A percentile compares a stretch with the other conserved stretches of the same genome.
These are phyloP conservation scores for Ochropleura leucogaster DNA, from an alignment of 2,888 invertebrate species.

Conservation along the genomic window DNA sequence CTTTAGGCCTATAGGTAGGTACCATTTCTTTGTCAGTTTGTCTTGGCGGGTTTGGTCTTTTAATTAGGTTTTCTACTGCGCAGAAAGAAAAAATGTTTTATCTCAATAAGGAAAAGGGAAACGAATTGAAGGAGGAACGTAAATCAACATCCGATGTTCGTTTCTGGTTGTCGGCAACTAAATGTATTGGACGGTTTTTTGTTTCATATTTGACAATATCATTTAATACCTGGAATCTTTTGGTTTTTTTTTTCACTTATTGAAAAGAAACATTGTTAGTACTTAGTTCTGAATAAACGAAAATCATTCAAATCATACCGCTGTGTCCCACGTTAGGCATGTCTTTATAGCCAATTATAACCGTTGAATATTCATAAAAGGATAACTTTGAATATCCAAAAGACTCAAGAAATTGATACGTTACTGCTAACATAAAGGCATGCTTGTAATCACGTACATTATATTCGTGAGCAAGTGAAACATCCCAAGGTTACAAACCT, in stretches of 20 bases:
- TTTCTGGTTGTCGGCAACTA: constrained; percentile 30
- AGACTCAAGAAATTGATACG: constrained; percentile 23
- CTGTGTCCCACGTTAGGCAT: background rate
- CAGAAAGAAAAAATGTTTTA: constrained; percentile 48
- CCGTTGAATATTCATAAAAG: background rate
- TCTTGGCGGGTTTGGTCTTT: constrained; percentile 32
- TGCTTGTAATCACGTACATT: constrained; percentile 28
- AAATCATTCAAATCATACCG: background rate
- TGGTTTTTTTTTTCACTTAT: background rate
- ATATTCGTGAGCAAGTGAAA: constrained; percentile 34
- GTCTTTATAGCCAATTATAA: background rate
- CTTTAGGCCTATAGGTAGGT: background rate
- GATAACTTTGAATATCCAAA: constrained; percentile 15
- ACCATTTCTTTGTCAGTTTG: constrained; percentile 21
- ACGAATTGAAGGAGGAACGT: constrained; percentile 43
- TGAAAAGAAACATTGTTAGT: background rate
- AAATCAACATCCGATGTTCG: constrained; percentile 61
- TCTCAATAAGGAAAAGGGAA: constrained; percentile 58
- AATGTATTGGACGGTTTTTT: constrained; percentile 11
- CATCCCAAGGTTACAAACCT: constrained; percentile 38
- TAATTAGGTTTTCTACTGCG: constrained; percentile 44
- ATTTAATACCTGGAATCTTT: background rate
- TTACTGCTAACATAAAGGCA: constrained; percentile 3
- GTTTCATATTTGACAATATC: background rate
- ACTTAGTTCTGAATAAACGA: background rate